phyloP scores from a whole-genome alignment of 92 coral and sea anemone genomes.

The Scolanthus callimorphus region DNA sequence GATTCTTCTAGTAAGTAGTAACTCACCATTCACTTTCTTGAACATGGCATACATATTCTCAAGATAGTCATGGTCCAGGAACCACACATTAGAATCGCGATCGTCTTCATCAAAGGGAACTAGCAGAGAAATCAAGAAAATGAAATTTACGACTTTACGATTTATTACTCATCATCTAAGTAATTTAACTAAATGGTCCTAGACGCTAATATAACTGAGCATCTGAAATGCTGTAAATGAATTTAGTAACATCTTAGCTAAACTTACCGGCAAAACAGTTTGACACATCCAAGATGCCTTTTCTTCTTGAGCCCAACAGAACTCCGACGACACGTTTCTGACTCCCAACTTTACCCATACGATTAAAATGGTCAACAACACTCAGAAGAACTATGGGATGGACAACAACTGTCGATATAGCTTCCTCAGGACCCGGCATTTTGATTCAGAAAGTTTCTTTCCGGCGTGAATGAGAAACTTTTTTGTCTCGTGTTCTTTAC shows the following conservation, averaged over 20 bases:
- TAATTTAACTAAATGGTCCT: no score
- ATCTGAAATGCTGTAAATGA: no score
- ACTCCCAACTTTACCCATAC: slow-evolving; percentile 97
- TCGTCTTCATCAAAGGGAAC: slow-evolving; percentile 99
- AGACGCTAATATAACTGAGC: no score
- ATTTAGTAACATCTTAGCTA: neutral
- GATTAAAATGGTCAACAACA: slow-evolving; percentile 97
- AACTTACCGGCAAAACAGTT: slow-evolving; percentile 97
- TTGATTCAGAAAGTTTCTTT: neutral
- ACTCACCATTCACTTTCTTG: slow-evolving; percentile 96
- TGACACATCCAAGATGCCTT: slow-evolving; percentile 94
- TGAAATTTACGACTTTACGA: no score
- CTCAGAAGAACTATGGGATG: slow-evolving; percentile 95
- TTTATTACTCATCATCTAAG: no score
- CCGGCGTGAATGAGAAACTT: neutral
- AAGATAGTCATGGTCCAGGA: slow-evolving; percentile 91
- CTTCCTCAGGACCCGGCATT: slow-evolving; percentile 95
- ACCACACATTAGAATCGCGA: slow-evolving; percentile 95
- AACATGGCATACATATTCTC: slow-evolving; percentile 99
- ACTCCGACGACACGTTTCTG: slow-evolving; percentile 98
- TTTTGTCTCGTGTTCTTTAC: slow-evolving; percentile 1
- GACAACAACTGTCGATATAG: slow-evolving; percentile 91
- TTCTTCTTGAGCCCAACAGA: slow-evolving; percentile 86
- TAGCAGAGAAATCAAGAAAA: slow-evolving; percentile 15
- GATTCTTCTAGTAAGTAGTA: no score